phyloP scores from a whole-genome alignment of 1,140 invertebrate species.

The Harpegnathos saltator region DNA sequence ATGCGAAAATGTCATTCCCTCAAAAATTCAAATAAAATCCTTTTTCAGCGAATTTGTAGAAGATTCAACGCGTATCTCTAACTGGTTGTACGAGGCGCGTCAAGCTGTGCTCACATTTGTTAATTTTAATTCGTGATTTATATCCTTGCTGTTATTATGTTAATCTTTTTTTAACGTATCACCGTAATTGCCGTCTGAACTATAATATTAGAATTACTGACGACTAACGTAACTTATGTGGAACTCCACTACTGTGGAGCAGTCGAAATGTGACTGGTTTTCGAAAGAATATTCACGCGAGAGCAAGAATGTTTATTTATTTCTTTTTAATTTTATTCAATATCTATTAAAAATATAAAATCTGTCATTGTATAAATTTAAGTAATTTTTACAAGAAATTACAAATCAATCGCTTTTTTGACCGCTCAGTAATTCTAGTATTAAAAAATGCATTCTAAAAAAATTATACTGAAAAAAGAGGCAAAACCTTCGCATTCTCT shows the following conservation, averaged over 20 bases:
- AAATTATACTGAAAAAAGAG: neutral
- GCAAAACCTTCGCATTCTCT: neutral
- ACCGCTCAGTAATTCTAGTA: too few species aligned
- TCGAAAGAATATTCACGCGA: too few species aligned
- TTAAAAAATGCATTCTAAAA: neutral
- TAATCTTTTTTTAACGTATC: neutral
- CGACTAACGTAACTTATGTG: too few species aligned
- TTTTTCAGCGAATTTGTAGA: neutral
- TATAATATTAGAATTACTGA: too few species aligned
- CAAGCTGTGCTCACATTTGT: neutral
- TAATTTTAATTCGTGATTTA: neutral
- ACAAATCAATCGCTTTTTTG: too few species aligned
- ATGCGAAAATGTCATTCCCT: slow-evolving; percentile 12
- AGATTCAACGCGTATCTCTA: neutral
- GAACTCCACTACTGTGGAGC: too few species aligned
- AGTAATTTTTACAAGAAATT: too few species aligned
- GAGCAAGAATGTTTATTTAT: too few species aligned
- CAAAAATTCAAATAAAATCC: neutral
- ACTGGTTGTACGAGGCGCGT: neutral
- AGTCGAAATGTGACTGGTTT: too few species aligned
- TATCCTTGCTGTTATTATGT: neutral
- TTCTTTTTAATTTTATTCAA: too few species aligned
- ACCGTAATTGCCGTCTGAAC: neutral
- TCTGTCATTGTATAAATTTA: too few species aligned
- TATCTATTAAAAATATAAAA: too few species aligned